These are phyloP conservation scores for Microplitis deprimator DNA, from an alignment of 2,888 invertebrate species.

Conservation along the genomic window DNA sequence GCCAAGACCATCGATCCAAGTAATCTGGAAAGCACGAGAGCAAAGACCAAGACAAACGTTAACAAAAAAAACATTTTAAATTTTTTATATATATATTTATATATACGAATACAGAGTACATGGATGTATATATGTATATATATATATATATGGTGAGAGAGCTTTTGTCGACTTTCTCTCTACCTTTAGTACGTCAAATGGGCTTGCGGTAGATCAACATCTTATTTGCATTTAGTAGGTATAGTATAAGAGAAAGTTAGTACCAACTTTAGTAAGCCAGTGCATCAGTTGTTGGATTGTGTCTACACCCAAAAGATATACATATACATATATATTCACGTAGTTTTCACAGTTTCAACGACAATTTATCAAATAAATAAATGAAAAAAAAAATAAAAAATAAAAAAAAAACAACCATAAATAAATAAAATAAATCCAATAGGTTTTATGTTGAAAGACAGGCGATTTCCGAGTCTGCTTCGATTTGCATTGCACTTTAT, in stretches of 20 bases:
- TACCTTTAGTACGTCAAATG: conserved; percentile 10
- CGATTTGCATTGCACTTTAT: conserved; percentile 29
- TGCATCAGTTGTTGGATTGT: conserved; percentile 13
- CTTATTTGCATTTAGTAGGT: conserved; percentile 27
- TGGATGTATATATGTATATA: background rate
- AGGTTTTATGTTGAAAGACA: conserved; percentile 32
- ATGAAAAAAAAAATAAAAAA: background rate
- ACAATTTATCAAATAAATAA: conserved; percentile 17
- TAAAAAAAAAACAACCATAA: conserved; percentile 1
- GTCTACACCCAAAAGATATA: background rate
- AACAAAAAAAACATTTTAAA: conserved; percentile 26
- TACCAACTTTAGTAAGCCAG: background rate
- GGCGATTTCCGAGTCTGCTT: conserved; percentile 29
- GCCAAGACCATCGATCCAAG: conserved; percentile 92
- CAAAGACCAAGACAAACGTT: conserved; percentile 10
- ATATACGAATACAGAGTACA: background rate
- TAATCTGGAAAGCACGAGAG: conserved; percentile 76
- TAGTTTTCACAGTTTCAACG: background rate
- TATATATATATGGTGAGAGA: background rate
- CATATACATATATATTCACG: background rate
- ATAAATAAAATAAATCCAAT: conserved; percentile 22
- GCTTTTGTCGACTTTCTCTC: conserved; percentile 22
- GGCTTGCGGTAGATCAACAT: conserved; percentile 29
- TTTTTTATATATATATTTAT: conserved; percentile 18
- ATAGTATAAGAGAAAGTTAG: background rate